These are phyloP conservation scores for Lepidostoma basale DNA, from an alignment of 1,140 invertebrate species.

Conservation along the genomic window DNA sequence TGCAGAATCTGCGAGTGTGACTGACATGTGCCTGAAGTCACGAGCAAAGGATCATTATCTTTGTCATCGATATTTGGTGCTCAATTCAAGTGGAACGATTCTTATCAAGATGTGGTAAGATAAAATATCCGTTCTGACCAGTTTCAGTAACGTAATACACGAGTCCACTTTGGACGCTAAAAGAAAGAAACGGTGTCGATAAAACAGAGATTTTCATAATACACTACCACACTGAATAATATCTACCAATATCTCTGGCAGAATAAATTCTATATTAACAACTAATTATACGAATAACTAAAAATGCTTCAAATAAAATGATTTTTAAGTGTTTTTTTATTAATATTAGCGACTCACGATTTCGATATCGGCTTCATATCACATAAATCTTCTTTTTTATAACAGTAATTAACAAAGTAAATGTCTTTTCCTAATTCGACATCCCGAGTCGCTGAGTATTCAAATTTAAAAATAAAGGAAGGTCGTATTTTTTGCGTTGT, in stretches of 20 bases:
- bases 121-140: too few species aligned
- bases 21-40: too few species aligned
- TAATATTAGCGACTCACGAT: not conserved
- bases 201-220: conserved; percentile 6
- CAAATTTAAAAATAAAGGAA: not conserved
- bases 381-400: conserved; percentile 10
- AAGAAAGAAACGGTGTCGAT: too few species aligned
- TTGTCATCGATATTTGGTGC: too few species aligned
- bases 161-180: too few species aligned
- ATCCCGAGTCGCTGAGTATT: not conserved
- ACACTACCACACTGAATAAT: not conserved
- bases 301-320: not conserved
- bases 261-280: conserved; percentile 1
- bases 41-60: too few species aligned
- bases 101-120: too few species aligned
- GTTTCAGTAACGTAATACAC: too few species aligned
- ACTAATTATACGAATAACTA: not conserved
- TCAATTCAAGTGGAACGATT: too few species aligned
- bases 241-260: not conserved
- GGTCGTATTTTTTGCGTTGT: not conserved
- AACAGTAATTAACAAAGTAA: not conserved
- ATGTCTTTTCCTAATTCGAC: not conserved
- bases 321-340: conserved; percentile 3
- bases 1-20: too few species aligned
- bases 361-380: not conserved